Evolutionary conservation across 2,113 vertebrate genomes (phyloP), one percentile per base, ranked within the genome.

Genomic region (Romanogobio albipinnatus): DNA sequence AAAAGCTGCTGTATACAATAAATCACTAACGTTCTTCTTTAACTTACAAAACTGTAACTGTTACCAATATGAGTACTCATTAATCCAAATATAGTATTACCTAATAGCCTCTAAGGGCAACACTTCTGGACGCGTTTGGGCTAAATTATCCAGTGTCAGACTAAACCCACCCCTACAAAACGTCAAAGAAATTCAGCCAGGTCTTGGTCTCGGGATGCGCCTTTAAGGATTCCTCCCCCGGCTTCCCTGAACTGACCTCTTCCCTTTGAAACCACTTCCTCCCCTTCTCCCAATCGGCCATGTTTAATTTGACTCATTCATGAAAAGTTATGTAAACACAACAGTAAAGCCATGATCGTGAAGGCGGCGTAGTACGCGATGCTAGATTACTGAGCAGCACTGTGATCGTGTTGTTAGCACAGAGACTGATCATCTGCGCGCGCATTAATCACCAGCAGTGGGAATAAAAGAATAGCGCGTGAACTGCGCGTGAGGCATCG

Each of bases 241-340:
- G 86, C 91, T 92, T 94, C 93, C 91, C 91, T 92, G 66, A 71
- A 71, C 29, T 95, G 94, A 94, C 93, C 93, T 93, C 93, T 93
- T 93, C 92, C 94, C 91, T 93, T 92, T 93, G 93, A 92, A 94
- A 94, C 90, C 94, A 95, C 94, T 95, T 95, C 95, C 94, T 94
- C 92, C 88, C 89, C 91, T 92, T 91, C 90, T 93, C 92, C 88
- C 88, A 81, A 86, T 91, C 95, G 93, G 94, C 94, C 94, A 94
- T 95, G 92, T 95, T 95, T 94, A 90, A 92, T 93, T 90, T 87
- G 91, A 92, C 82, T 94, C 93, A 90, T 93, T 94, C 90, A 91
- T 86, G 91, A 91, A 93, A 94, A 94, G 92, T 94, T 94, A 83
- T 91, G 91, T 90, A 90, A 93, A 92, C 89, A 86, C 86, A 81